These are phyloP conservation scores for Aplochiton taeniatus DNA, from an alignment of 2,797 vertebrate species.

Conservation along the genomic window DNA sequence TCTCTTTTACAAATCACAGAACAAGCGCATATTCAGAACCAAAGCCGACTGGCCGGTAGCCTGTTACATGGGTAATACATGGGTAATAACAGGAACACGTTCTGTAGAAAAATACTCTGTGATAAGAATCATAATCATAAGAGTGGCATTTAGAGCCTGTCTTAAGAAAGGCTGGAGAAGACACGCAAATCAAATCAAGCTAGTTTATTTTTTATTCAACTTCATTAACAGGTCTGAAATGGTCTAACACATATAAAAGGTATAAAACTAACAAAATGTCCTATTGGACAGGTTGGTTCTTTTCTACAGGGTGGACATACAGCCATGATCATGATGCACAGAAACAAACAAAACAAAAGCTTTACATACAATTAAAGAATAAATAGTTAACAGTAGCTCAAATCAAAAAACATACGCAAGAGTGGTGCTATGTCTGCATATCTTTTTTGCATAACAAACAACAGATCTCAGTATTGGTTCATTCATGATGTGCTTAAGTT, in stretches of 20 bases:
- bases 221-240: slow-evolving; percentile 39
- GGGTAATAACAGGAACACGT: too few relatives aligned
- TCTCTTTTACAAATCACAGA: too few relatives aligned
- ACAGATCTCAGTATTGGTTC: slow-evolving; percentile 14
- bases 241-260: slow-evolving; percentile 66
- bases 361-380: slow-evolving; percentile 42
- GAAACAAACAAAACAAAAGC: slow-evolving; percentile 18
- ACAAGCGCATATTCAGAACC: too few relatives aligned
- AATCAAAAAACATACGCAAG: slow-evolving; percentile 31
- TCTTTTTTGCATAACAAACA: slow-evolving; percentile 18
- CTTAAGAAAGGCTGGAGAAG: slow-evolving; percentile 7
- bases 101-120: too few relatives aligned
- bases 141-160: too few relatives aligned
- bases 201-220: slow-evolving; percentile 46
- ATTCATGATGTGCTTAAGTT: background rate
- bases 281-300: slow-evolving; percentile 13
- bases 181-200: slow-evolving; percentile 27
- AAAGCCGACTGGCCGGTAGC: too few relatives aligned
- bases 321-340: slow-evolving; percentile 26
- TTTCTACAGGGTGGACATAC: slow-evolving; percentile 37
- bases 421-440: slow-evolving; percentile 22
- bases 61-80: too few relatives aligned
- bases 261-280: slow-evolving; percentile 57
- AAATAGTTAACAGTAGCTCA: slow-evolving; percentile 46
- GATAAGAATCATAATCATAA: too few relatives aligned